Evolutionary conservation across 1,140 invertebrate species (phyloP).

Genomic region (Pogonognathellus flavescens): DNA sequence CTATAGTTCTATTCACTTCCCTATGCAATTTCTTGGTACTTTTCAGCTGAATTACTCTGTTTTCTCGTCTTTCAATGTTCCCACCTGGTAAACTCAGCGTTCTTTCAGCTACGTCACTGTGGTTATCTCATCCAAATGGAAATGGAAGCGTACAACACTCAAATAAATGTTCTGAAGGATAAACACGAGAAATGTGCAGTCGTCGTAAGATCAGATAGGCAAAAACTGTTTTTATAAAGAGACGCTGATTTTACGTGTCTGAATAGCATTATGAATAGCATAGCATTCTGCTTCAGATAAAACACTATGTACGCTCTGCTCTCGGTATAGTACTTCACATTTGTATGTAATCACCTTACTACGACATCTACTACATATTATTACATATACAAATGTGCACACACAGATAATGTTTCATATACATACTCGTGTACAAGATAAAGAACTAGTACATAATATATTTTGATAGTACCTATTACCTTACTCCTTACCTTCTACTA

Average conservation of each 20-base stretch:
- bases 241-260: background rate
- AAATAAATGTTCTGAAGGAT: slow-evolving; percentile 42
- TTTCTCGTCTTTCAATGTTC: slow-evolving; percentile 25
- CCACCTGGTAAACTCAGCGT: slow-evolving; percentile 36
- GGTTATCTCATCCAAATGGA: slow-evolving; percentile 33
- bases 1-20: background rate
- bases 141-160: slow-evolving; percentile 16
- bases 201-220: slow-evolving; percentile 9
- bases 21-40: background rate
- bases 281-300: background rate
- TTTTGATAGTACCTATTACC: no score
- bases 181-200: slow-evolving; percentile 31
- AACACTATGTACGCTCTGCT: no score
- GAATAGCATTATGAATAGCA: background rate
- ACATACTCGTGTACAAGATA: no score
- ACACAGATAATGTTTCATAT: no score
- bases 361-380: no score
- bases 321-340: no score
- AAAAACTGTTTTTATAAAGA: slow-evolving; percentile 15
- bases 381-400: no score
- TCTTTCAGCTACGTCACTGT: background rate
- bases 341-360: background rate
- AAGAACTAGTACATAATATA: no score
- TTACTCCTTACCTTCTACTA: no score
- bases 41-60: slow-evolving; percentile 26